Evolutionary conservation across 2,113 vertebrate genomes (phyloP).

Genomic region (Clarias macrocephalus): DNA sequence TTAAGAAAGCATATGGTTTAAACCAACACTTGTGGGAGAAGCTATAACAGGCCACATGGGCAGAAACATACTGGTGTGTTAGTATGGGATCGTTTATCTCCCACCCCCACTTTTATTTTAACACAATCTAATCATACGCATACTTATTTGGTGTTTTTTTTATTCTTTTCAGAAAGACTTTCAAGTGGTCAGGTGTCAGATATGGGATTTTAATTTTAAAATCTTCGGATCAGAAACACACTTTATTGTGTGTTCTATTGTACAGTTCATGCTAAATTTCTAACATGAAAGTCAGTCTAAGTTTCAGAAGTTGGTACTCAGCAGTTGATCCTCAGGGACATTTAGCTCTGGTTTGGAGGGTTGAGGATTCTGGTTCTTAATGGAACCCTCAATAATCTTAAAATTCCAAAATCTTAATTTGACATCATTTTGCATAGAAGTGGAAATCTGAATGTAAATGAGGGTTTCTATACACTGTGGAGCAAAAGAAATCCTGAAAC

Average conservation of each 20-base stretch:
- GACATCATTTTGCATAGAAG: background rate
- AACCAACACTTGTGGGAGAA: constrained; percentile 26
- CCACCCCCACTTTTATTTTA: background rate
- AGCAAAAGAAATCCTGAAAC: background rate
- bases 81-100: background rate
- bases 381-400: background rate
- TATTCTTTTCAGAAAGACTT: background rate
- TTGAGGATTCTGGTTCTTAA: background rate
- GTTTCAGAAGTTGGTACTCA: background rate
- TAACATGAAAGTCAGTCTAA: background rate
- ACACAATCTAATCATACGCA: background rate
- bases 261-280: too few species aligned
- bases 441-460: background rate
- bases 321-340: background rate
- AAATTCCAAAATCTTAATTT: background rate
- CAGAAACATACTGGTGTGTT: constrained; percentile 11
- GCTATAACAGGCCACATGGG: constrained; percentile 20
- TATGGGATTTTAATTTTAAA: background rate
- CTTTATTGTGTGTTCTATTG: background rate
- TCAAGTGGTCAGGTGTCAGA: background rate
- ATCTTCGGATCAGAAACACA: background rate
- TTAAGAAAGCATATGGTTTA: constrained; percentile 36
- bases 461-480: background rate
- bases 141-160: background rate
- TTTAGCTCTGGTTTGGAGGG: background rate